Conservation (phyloP, 2,888 invertebrate genomes). For the Leptinotarsa tumamoca region DNA sequence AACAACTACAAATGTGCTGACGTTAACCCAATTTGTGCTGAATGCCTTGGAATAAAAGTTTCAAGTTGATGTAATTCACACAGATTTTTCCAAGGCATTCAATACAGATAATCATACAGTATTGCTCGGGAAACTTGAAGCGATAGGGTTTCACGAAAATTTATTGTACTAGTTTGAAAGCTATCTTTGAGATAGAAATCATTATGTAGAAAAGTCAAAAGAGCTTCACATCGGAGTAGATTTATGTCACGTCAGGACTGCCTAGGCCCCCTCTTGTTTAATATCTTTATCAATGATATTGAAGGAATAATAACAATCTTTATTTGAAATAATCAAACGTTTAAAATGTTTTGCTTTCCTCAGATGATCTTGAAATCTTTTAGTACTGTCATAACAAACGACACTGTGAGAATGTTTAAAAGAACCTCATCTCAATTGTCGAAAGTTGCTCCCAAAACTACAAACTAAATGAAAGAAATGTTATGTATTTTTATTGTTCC, state of each 20-base stretch:
- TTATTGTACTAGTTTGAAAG: neutral
- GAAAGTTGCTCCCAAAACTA: neutral
- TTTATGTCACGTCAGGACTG: conserved; percentile 18
- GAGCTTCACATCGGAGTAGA: neutral
- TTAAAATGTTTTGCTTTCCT: neutral
- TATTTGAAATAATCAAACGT: neutral
- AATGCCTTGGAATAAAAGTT: neutral
- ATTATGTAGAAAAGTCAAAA: conserved; percentile 2
- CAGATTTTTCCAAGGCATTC: neutral
- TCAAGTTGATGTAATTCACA: neutral
- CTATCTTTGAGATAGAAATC: neutral
- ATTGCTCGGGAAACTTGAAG: conserved; percentile 1
- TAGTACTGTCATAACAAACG: neutral
- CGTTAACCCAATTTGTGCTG: neutral
- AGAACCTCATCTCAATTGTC: conserved; percentile 7
- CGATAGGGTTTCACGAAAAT: neutral
- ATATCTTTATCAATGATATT: conserved; percentile 19
- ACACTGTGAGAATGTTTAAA: conserved; percentile 1
- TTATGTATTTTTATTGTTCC: neutral
- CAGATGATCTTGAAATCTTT: conserved; percentile 12
- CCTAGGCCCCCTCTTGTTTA: conserved; percentile 14
- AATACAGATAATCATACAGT: conserved; percentile 4
- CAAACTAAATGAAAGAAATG: neutral
- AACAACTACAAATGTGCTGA: neutral
- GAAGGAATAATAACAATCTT: too few relatives aligned